Conservation (phyloP, 2,797 vertebrate species). For the Brotogeris chrysoptera region DNA sequence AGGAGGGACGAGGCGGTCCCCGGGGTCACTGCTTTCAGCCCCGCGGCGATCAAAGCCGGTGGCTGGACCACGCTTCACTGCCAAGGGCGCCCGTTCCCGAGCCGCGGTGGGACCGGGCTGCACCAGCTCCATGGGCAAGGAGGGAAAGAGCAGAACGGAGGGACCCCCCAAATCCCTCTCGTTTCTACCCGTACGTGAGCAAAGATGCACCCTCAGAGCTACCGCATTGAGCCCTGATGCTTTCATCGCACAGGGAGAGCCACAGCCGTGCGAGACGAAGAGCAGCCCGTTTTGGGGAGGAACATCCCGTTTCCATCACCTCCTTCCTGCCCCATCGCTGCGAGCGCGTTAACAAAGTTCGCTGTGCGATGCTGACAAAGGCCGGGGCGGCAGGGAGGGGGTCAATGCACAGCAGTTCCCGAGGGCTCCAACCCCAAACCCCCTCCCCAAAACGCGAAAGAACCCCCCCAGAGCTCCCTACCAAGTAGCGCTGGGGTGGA, state of each 20-base stretch:
- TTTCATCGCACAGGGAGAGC: rapidly evolving
- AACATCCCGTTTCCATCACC: not conserved
- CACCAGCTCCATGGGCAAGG: rapidly evolving
- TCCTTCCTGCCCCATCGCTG: not conserved
- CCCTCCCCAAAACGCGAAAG: not conserved
- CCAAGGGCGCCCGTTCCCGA: not conserved
- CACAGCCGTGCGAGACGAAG: rapidly evolving
- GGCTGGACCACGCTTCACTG: not conserved
- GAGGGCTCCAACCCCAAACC: rapidly evolving
- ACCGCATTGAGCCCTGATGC: not conserved
- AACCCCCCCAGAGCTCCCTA: rapidly evolving
- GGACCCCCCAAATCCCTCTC: rapidly evolving
- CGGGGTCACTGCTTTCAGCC: not conserved
- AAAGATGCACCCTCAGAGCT: not conserved
- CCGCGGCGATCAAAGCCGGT: not conserved
- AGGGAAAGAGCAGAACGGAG: not conserved
- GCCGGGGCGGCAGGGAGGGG: not conserved
- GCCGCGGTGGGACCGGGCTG: rapidly evolving
- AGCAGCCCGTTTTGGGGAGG: rapidly evolving
- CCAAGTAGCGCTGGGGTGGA: rapidly evolving
- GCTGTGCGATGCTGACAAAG: not conserved
- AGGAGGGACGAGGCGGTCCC: not conserved
- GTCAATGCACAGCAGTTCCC: not conserved
- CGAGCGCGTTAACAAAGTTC: not conserved
- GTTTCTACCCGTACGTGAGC: not conserved